These are phyloP conservation scores for Morus bassanus DNA, from an alignment of 2,797 vertebrate genomes.

Conservation along the genomic window DNA sequence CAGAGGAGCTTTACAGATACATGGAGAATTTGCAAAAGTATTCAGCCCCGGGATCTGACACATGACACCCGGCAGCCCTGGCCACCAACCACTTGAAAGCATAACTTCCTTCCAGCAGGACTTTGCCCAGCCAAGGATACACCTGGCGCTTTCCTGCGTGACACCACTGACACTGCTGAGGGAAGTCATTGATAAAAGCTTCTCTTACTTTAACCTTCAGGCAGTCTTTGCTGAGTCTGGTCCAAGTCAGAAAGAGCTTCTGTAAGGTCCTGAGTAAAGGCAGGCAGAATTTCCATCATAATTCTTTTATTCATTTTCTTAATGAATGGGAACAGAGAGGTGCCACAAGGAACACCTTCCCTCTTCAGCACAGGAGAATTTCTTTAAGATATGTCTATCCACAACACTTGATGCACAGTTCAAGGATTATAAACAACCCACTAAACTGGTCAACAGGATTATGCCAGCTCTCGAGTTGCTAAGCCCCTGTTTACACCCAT, in stretches of 20 bases:
- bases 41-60: neutral
- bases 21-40: neutral
- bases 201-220: neutral
- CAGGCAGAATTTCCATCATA: neutral
- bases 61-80: neutral
- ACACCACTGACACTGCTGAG: neutral
- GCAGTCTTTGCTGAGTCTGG: neutral
- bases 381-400: neutral
- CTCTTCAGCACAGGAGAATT: neutral
- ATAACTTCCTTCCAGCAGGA: constrained; percentile 6
- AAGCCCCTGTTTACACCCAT: neutral
- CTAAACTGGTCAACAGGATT: neutral
- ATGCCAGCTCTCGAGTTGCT: neutral
- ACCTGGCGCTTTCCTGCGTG: neutral
- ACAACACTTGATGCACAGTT: neutral
- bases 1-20: neutral
- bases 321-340: neutral
- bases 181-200: neutral
- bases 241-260: neutral
- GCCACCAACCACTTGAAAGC: neutral
- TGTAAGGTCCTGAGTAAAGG: neutral
- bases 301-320: neutral
- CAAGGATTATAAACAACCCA: neutral
- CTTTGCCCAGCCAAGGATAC: constrained; percentile 7
- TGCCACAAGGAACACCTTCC: neutral